Evolutionary conservation across 2,113 vertebrate species (phyloP), one percentile per base, ranked within the genome.

Genomic region (Chauna torquata): DNA sequence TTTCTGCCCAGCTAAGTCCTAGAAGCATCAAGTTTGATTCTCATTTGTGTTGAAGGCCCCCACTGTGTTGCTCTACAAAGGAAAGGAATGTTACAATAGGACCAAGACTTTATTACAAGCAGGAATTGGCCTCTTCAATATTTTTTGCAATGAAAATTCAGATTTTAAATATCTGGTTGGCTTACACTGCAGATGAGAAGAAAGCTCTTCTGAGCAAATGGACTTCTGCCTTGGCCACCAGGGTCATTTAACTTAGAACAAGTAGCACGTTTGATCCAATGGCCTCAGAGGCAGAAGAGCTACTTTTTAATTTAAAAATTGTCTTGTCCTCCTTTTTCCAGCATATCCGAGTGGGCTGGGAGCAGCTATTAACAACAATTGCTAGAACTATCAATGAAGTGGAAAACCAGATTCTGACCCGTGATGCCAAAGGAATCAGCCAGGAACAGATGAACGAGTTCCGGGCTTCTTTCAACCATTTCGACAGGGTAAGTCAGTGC

Each of bases 341-440:
- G 99, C 99, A 99, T 92, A 99, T 99, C 98, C 99, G 99, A 1
- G 99, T 99, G 94, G 99, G 99, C 97, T 99, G 99, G 99, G 99
- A 99, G 96, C 99, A 99, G 97, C 98, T 99, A 8, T 99, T 99
- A 87, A 99, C 99, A 98, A 99, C 99, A 94, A 99, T 99, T 74
- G 99, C 99, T 94, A 98, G 99, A 95, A 99, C 99, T 96, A 99
- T 99, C 98, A 99, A 99, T 0, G 99, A 99, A 90, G 99, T 99
- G 81, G 99, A 99, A 98, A 99, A 99, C 98, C 99, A 99, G 99
- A 98, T 99, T 96, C 97, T 99, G 97, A 99, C 99, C 45, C 98
- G 99, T n/a, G 99, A 99, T 75, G 99, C 99, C 98, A 99, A 99
- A 96, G 99, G 99, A 98, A 99, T 99, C 98, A 99, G 98, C 98